Conservation (phyloP, 2,888 invertebrate species). For the Gymnosoma rotundatum region DNA sequence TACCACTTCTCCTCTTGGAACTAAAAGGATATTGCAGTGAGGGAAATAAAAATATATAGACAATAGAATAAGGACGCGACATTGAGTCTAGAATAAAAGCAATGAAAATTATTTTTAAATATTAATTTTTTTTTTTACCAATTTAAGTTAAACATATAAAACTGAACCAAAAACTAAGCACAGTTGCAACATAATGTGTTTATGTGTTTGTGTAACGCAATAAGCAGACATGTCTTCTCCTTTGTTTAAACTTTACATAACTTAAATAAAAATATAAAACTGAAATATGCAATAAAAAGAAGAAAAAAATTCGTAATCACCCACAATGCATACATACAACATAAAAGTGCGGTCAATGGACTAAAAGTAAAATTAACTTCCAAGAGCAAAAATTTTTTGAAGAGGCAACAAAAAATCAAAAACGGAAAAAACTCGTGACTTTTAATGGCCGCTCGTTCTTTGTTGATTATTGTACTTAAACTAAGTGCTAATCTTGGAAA, state of each 20-base stretch:
- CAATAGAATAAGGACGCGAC: slow-evolving; percentile 55
- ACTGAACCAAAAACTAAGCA: slow-evolving; percentile 17
- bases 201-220: background rate
- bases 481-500: slow-evolving; percentile 56
- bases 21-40: too few relatives aligned
- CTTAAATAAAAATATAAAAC: slow-evolving; percentile 27
- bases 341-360: slow-evolving; percentile 72
- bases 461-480: slow-evolving; percentile 57
- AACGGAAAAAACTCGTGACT: slow-evolving; percentile 50
- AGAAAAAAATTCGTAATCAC: slow-evolving; percentile 60
- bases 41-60: slow-evolving; percentile 2
- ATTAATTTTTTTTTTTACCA: slow-evolving; percentile 27
- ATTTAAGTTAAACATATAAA: slow-evolving; percentile 60
- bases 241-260: slow-evolving; percentile 47
- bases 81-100: slow-evolving; percentile 48
- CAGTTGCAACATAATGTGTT: slow-evolving; percentile 16
- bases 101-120: slow-evolving; percentile 39
- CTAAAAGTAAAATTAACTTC: slow-evolving; percentile 58
- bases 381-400: slow-evolving; percentile 53
- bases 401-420: slow-evolving; percentile 16
- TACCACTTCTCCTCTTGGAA: too few relatives aligned
- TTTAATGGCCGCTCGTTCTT: slow-evolving; percentile 52
- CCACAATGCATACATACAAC: slow-evolving; percentile 47
- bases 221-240: slow-evolving; percentile 37
- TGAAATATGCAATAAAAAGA: slow-evolving; percentile 2